Conservation (phyloP, 2,797 vertebrate genomes). For the Sebastes aleutianus region DNA sequence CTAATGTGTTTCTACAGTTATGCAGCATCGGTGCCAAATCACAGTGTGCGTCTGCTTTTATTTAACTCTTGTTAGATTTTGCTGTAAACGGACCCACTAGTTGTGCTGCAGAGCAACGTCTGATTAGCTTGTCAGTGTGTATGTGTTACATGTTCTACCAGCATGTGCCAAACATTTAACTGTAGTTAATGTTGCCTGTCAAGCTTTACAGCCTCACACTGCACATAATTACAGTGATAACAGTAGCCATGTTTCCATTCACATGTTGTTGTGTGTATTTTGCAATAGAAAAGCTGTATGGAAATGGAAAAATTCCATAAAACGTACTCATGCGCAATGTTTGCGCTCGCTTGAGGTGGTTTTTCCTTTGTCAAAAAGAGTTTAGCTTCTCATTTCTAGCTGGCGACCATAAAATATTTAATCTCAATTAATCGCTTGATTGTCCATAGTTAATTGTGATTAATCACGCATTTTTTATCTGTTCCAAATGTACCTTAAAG, state of each 20-base stretch:
- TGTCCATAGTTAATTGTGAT: too few relatives aligned
- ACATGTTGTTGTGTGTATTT: too few relatives aligned
- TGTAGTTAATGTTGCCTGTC: not conserved
- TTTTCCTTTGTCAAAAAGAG: too few relatives aligned
- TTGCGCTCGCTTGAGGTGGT: too few relatives aligned
- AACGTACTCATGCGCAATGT: too few relatives aligned
- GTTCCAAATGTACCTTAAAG: too few relatives aligned
- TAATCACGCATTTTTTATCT: too few relatives aligned
- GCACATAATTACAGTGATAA: not conserved
- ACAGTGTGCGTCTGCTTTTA: slow-evolving; percentile 18
- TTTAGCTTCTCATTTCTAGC: not conserved
- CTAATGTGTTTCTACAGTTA: slow-evolving; percentile 5
- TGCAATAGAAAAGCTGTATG: too few relatives aligned
- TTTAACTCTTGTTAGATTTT: slow-evolving; percentile 2
- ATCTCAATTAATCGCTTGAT: too few relatives aligned
- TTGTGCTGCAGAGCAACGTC: not conserved
- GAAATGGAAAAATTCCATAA: too few relatives aligned
- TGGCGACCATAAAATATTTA: too few relatives aligned
- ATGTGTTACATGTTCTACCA: not conserved
- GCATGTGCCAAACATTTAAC: not conserved
- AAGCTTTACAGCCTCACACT: not conserved
- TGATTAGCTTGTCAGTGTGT: not conserved
- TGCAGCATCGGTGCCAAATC: slow-evolving; percentile 9
- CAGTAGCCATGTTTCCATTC: not conserved
- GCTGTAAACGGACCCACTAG: not conserved